phyloP scores from a whole-genome alignment of 2,797 vertebrate species.

The Leptoclinus maculatus region DNA sequence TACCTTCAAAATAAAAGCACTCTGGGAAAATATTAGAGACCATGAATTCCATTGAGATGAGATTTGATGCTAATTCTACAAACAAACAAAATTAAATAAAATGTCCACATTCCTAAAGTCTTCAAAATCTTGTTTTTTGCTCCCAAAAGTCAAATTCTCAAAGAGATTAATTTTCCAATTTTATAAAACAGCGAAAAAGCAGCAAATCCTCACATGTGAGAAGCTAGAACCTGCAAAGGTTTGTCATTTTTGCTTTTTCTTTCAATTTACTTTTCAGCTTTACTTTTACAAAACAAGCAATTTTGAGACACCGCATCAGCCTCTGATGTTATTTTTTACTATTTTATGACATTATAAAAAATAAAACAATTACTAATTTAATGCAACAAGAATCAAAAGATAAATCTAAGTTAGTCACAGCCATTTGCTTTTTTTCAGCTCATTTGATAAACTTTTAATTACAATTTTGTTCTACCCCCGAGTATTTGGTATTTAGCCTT shows the following conservation, averaged over 20 bases:
- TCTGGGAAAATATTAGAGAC: neutral
- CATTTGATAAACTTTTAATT: neutral
- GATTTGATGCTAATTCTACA: neutral
- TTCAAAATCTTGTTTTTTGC: neutral
- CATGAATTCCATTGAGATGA: neutral
- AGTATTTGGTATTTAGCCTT: no score
- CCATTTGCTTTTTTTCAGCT: neutral
- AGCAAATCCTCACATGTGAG: neutral
- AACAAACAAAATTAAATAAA: neutral
- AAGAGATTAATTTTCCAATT: neutral
- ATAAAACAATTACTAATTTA: neutral
- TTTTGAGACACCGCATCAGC: neutral
- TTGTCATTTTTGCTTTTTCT: neutral
- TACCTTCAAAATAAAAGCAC: slow-evolving; percentile 69
- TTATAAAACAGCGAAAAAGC: neutral
- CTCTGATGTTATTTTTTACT: neutral
- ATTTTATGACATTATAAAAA: neutral
- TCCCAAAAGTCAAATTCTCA: neutral
- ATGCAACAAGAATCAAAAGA: neutral
- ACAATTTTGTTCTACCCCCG: no score
- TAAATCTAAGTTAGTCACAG: no score
- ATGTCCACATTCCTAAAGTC: neutral
- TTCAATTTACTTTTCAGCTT: neutral
- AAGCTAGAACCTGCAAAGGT: neutral
- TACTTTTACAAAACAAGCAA: neutral